Conservation (phyloP, 2,888 invertebrate genomes). For the Melanargia galathea region DNA sequence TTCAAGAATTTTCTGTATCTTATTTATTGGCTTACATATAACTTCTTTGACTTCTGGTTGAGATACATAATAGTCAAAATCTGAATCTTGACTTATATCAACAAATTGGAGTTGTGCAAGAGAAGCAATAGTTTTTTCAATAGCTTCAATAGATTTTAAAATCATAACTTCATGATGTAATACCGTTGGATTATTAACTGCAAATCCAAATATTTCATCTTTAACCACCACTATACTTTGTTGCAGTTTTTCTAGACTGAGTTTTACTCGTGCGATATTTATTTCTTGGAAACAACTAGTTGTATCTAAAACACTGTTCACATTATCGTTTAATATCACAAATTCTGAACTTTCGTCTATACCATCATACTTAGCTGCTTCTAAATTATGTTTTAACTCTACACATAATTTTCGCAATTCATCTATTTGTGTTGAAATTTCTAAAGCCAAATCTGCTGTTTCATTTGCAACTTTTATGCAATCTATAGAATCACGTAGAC, state of each 20-base stretch:
- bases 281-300: slow-evolving; percentile 58
- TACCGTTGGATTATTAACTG: slow-evolving; percentile 49
- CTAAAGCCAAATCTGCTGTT: slow-evolving; percentile 58
- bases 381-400: slow-evolving; percentile 50
- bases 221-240: slow-evolving; percentile 57
- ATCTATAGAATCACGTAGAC: slow-evolving; percentile 61
- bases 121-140: slow-evolving; percentile 50
- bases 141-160: slow-evolving; percentile 61
- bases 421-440: slow-evolving; percentile 63
- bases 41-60: slow-evolving; percentile 56
- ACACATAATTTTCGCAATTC: slow-evolving; percentile 58
- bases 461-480: slow-evolving; percentile 61
- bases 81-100: slow-evolving; percentile 59
- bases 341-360: slow-evolving; percentile 43
- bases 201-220: slow-evolving; percentile 64
- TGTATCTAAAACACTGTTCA: slow-evolving; percentile 57
- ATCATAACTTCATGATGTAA: slow-evolving; percentile 60
- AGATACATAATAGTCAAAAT: slow-evolving; percentile 52
- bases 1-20: slow-evolving; percentile 60
- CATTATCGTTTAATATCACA: slow-evolving; percentile 49
- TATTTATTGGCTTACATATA: slow-evolving; percentile 56
- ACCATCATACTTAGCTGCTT: slow-evolving; percentile 25
- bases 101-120: slow-evolving; percentile 65
- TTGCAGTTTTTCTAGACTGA: slow-evolving; percentile 61
- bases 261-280: slow-evolving; percentile 58